Evolutionary conservation across 2,113 vertebrate species (phyloP), one percentile per base, ranked within the genome.

Genomic region (Sorex fumeus): DNA sequence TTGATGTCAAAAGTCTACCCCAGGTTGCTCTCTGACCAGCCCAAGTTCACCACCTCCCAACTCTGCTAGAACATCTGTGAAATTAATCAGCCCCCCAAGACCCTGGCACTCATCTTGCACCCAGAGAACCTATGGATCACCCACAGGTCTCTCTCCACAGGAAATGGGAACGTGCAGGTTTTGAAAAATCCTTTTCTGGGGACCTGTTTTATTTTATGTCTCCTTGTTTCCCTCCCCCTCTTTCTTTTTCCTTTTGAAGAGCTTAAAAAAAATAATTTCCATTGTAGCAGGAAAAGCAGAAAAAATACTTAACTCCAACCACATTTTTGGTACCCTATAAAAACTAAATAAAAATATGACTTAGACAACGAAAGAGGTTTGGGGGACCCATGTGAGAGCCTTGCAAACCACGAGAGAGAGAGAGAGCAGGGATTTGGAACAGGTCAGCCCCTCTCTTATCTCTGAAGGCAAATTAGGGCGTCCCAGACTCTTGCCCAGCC

Each of bases 281-380:
- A 93, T n/a, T 74, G 45, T 40, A 91, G 84, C 79, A 92, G 80
- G 88, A 85, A 93, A 95, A 36, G 57, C 84, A 88, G 92, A 36
- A 86, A 92, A 96, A 40, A 30, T 80, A 76, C 72, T 62, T 91
- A 85, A 94, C 45, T 67, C 91, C 72, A 72, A 45, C 88, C 86
- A 92, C 88, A 78, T 94, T 92, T 94, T 94, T 84, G 76, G 62
- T 91, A 57, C 83, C 67, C 96, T 97, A 94, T 97, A 97, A 98
- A 95, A 95, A 93, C 89, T 84, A 97, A 97, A 95, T 97, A 96
- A 97, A 96, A 97, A 94, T 91, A 96, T 95, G 71, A 94, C 88
- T 96, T 94, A n/a, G 53, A 66, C 53, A 94, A 93, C 67, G 94
- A 96, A 96, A 57, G 79, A 95, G 92, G 79, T 30, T 36, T 18